A percentile compares a stretch with the other conserved stretches of the same genome.
Conservation (phyloP, 2,888 invertebrate species). For the Aphodius sticticus region DNA sequence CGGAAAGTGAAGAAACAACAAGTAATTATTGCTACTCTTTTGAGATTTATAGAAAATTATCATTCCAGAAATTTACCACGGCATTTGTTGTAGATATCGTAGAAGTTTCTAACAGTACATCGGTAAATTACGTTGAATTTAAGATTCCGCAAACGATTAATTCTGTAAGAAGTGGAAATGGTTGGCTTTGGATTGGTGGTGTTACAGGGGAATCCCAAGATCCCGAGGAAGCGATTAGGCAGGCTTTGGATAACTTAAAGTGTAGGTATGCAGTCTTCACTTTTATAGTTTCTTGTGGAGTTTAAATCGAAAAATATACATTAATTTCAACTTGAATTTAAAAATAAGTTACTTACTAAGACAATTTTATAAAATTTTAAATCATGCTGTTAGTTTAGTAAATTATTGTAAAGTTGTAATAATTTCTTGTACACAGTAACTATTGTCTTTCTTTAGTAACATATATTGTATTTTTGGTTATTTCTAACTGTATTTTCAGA, state of each 20-base stretch:
- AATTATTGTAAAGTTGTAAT: too few species aligned
- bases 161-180: slow-evolving; percentile 61
- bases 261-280: slow-evolving; percentile 69
- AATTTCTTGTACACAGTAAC: too few species aligned
- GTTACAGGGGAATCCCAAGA: slow-evolving; percentile 75
- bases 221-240: slow-evolving; percentile 70
- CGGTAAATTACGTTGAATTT: slow-evolving; percentile 15
- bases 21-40: slow-evolving; percentile 38
- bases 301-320: not conserved
- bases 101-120: not conserved
- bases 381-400: too few species aligned
- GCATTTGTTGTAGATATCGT: slow-evolving; percentile 16
- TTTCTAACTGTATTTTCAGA: slow-evolving; percentile 59
- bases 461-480: not conserved
- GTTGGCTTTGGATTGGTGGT: slow-evolving; percentile 88
- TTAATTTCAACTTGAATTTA: too few species aligned
- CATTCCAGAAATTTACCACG: slow-evolving; percentile 12
- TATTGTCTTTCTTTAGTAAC: too few species aligned
- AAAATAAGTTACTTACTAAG: too few species aligned
- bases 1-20: slow-evolving; percentile 44
- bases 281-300: not conserved
- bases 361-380: too few species aligned
- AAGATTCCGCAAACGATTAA: slow-evolving; percentile 27
- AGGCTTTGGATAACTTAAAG: slow-evolving; percentile 80
- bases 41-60: not conserved